Evolutionary conservation across 2,888 invertebrate genomes (phyloP).

Genomic region (Junonia oenone): DNA sequence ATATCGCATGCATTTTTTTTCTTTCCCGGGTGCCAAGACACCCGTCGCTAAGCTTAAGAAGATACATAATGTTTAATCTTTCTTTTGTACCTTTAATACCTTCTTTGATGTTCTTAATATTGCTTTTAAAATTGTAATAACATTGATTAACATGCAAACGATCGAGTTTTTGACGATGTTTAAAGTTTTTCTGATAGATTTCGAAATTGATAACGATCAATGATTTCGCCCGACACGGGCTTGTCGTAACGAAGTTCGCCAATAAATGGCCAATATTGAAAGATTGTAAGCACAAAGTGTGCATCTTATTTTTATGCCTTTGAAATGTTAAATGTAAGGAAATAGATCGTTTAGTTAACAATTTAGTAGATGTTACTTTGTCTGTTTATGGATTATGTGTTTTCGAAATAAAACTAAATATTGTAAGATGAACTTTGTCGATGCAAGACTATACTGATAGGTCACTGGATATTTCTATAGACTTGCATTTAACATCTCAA

Average conservation of each 20-base stretch:
- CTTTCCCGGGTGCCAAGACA: conserved; percentile 28
- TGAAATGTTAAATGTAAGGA: conserved; percentile 53
- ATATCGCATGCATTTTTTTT: conserved; percentile 29
- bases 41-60: conserved; percentile 17
- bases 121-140: conserved; percentile 27
- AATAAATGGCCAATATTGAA: conserved; percentile 39
- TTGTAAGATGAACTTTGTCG: neutral
- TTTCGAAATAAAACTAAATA: neutral
- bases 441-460: neutral
- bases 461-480: conserved; percentile 1
- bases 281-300: conserved; percentile 62
- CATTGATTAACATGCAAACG: conserved; percentile 23
- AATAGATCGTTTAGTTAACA: neutral
- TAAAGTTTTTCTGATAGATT: conserved; percentile 60
- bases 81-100: conserved; percentile 27
- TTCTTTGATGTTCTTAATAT: conserved; percentile 33
- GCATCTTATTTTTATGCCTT: conserved; percentile 49
- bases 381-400: conserved; percentile 7
- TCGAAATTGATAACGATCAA: conserved; percentile 72
- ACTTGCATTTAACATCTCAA: conserved; percentile 55
- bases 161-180: conserved; percentile 15
- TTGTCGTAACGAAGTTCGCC: conserved; percentile 45
- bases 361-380: conserved; percentile 1
- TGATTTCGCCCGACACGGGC: conserved; percentile 46
- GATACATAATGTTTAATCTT: conserved; percentile 6